These are phyloP conservation scores for Drosophila tani DNA, from an alignment of 1,140 invertebrate species.

Conservation along the genomic window DNA sequence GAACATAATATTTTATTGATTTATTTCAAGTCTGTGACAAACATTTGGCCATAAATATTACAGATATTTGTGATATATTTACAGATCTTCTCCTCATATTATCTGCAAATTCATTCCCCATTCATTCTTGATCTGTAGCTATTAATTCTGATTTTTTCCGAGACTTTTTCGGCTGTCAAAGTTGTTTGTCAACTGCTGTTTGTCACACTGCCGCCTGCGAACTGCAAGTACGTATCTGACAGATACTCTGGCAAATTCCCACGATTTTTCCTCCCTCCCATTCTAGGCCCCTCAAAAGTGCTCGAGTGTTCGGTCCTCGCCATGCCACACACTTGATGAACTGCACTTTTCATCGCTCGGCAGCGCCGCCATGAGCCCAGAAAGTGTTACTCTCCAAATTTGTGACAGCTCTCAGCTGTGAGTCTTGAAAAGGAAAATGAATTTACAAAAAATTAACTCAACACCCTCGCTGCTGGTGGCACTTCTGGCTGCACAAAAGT, in stretches of 20 bases:
- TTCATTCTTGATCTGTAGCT: conserved; percentile 5
- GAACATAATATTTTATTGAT: background rate
- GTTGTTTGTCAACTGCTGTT: conserved; percentile 68
- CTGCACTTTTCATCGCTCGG: conserved; percentile 56
- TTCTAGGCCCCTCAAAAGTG: conserved; percentile 50
- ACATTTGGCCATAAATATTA: background rate
- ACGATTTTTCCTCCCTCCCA: conserved; percentile 2
- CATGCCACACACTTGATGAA: conserved; percentile 53
- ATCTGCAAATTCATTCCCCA: conserved; percentile 11
- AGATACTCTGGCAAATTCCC: conserved; percentile 50
- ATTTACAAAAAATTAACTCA: conserved; percentile 70
- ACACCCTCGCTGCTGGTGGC: conserved; percentile 46
- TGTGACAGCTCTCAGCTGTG: conserved; percentile 51
- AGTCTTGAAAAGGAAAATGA: conserved; percentile 51
- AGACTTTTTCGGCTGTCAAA: conserved; percentile 35
- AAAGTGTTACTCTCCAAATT: conserved; percentile 58
- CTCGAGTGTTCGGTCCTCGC: conserved; percentile 32
- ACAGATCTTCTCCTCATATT: background rate
- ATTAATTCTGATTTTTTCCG: conserved; percentile 47
- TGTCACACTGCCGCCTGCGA: conserved; percentile 48
- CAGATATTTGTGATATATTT: background rate
- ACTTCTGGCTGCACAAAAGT: conserved; percentile 35
- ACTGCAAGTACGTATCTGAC: conserved; percentile 46
- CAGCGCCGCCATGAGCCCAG: conserved; percentile 12
- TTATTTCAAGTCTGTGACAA: background rate